phyloP scores from a whole-genome alignment of 2,113 vertebrate genomes.

The Nanorana parkeri region DNA sequence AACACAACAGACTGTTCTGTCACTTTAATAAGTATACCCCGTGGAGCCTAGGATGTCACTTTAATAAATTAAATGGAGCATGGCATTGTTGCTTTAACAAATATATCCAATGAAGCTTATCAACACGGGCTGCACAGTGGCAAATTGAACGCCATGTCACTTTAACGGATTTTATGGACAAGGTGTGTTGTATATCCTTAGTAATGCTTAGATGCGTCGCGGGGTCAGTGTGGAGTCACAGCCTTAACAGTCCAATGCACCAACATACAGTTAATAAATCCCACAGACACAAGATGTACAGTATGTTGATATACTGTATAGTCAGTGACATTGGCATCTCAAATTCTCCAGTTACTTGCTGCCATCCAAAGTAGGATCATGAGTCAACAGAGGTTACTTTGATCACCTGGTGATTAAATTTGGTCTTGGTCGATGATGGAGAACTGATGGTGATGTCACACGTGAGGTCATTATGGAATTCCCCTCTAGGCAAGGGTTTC shows the following conservation, averaged over 20 bases:
- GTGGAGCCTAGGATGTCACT: slow-evolving; percentile 45
- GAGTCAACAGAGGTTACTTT: not conserved
- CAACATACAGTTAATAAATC: not conserved
- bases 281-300: no score
- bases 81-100: slow-evolving; percentile 52
- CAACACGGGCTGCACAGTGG: slow-evolving; percentile 2
- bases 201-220: not conserved
- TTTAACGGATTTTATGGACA: slow-evolving; percentile 49
- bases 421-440: not conserved
- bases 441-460: slow-evolving; percentile 13
- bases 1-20: slow-evolving; percentile 7
- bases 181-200: slow-evolving; percentile 15
- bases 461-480: slow-evolving; percentile 9
- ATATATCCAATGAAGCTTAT: slow-evolving; percentile 49
- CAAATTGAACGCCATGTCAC: slow-evolving; percentile 26
- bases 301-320: not conserved
- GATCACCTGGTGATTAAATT: not conserved
- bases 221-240: slow-evolving; percentile 8
- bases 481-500: not conserved
- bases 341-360: not conserved
- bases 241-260: not conserved
- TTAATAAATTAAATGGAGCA: slow-evolving; percentile 56
- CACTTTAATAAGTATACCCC: slow-evolving; percentile 46
- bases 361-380: not conserved
- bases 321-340: not conserved